A percentile compares a stretch with the other conserved stretches of the same genome.
These are phyloP conservation scores for Drosophila azteca DNA, from an alignment of 1,140 invertebrate genomes.

Conservation along the genomic window DNA sequence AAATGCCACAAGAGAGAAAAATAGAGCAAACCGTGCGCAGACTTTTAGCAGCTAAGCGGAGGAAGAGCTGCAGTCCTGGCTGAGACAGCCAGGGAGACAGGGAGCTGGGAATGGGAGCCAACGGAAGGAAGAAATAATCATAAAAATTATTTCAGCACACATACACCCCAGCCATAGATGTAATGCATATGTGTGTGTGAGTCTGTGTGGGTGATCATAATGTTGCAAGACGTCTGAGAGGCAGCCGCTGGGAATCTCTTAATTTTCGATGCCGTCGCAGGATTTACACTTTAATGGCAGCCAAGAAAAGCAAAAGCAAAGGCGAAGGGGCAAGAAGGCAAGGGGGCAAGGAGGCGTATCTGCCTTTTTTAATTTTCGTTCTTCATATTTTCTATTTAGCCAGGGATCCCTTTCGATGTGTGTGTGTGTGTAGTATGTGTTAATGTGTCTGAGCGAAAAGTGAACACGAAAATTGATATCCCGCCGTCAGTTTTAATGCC, in stretches of 20 bases:
- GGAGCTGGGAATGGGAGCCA: slow-evolving; percentile 29
- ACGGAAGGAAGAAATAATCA: slow-evolving; percentile 82
- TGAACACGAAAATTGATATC: slow-evolving; percentile 60
- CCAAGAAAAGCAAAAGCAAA: too few relatives aligned
- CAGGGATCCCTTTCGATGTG: background rate
- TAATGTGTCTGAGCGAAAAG: slow-evolving; percentile 42
- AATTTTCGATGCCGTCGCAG: slow-evolving; percentile 65
- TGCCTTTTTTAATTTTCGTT: slow-evolving; percentile 73
- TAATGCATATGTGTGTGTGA: slow-evolving; percentile 38
- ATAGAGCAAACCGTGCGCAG: slow-evolving; percentile 54
- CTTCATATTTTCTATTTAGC: slow-evolving; percentile 78
- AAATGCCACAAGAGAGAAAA: slow-evolving; percentile 64
- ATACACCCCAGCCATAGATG: slow-evolving; percentile 10
- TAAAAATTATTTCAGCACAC: slow-evolving; percentile 79
- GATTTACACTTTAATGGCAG: slow-evolving; percentile 72
- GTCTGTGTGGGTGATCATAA: slow-evolving; percentile 68
- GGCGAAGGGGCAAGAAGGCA: background rate
- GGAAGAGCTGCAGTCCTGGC: slow-evolving; percentile 31
- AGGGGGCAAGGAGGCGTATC: slow-evolving; percentile 23
- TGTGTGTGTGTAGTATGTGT: slow-evolving; percentile 20
- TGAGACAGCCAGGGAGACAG: slow-evolving; percentile 37
- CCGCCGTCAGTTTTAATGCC: slow-evolving; percentile 68
- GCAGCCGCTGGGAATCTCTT: slow-evolving; percentile 63
- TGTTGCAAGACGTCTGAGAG: slow-evolving; percentile 62
- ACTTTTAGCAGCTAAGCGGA: slow-evolving; percentile 60